A percentile compares a stretch with the other conserved stretches of the same genome.
Evolutionary conservation across 92 coral and sea anemone species (phyloP).

Genomic region (Pocillopora grandis): DNA sequence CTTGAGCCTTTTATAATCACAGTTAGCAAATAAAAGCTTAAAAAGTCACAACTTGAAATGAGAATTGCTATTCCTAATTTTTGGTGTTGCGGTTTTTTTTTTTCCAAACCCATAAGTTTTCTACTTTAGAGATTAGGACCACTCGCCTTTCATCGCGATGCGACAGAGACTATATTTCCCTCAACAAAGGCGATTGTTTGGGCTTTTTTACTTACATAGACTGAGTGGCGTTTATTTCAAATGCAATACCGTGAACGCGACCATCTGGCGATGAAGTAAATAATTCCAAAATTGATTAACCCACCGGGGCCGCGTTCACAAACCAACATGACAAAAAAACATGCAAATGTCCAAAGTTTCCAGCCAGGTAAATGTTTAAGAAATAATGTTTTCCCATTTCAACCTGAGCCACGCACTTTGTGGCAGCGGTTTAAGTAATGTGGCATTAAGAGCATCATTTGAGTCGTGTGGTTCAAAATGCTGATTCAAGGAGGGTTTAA

Average conservation of each 20-base stretch:
- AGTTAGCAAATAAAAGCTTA: slow-evolving; percentile 29
- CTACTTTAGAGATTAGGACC: not conserved
- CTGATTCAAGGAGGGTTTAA: no score
- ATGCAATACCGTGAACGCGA: slow-evolving; percentile 21
- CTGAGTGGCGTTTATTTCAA: slow-evolving; percentile 17
- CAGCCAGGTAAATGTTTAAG: slow-evolving; percentile 7
- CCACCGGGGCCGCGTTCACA: slow-evolving; percentile 32
- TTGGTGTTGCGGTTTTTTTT: slow-evolving; percentile 28
- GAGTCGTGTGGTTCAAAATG: no score
- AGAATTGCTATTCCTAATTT: slow-evolving; percentile 27
- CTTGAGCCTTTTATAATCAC: slow-evolving; percentile 35
- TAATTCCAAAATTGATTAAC: slow-evolving; percentile 47
- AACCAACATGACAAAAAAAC: slow-evolving; percentile 39
- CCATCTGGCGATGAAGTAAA: slow-evolving; percentile 52
- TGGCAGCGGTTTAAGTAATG: slow-evolving; percentile 13
- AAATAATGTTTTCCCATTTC: not conserved
- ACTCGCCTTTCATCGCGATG: not conserved
- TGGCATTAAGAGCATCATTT: not conserved
- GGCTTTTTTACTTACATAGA: not conserved
- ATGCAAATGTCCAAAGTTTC: slow-evolving; percentile 26
- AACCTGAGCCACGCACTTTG: slow-evolving; percentile 11
- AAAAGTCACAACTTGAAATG: slow-evolving; percentile 38
- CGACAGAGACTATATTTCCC: not conserved
- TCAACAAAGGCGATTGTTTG: slow-evolving; percentile 34
- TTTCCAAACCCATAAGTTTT: not conserved